Conservation (phyloP, 1,140 invertebrate genomes). For the Tachypleus tridentatus region DNA sequence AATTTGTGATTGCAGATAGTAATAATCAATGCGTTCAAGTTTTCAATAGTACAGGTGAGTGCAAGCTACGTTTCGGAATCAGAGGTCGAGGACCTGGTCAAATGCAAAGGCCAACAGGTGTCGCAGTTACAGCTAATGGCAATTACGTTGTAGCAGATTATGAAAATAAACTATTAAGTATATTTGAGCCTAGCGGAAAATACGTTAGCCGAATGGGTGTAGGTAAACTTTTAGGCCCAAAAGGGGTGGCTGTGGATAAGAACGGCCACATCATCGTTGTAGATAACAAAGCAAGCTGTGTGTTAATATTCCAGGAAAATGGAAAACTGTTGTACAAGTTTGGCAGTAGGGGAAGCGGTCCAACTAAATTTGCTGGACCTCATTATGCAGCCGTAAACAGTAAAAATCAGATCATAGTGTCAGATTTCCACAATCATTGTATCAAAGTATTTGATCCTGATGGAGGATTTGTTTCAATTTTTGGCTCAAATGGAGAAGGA, state of each 20-base stretch:
- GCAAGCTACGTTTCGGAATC: constrained; percentile 14
- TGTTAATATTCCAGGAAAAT: constrained; percentile 43
- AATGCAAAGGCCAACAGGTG: constrained; percentile 39
- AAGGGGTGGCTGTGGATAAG: constrained; percentile 70
- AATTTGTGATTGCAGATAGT: constrained; percentile 43
- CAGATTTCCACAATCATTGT: constrained; percentile 79
- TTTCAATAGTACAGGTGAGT: constrained; percentile 30
- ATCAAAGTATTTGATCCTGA: constrained; percentile 45
- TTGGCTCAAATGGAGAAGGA: constrained; percentile 38
- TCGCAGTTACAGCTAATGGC: constrained; percentile 39
- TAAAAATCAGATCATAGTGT: constrained; percentile 47
- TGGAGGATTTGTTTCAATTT: constrained; percentile 38
- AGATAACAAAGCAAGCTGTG: constrained; percentile 44
- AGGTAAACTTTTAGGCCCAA: constrained; percentile 40
- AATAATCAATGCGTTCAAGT: constrained; percentile 46
- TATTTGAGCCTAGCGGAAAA: constrained; percentile 42
- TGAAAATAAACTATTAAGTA: constrained; percentile 46
- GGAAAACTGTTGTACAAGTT: constrained; percentile 30
- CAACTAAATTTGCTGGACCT: constrained; percentile 45
- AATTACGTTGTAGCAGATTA: constrained; percentile 47
- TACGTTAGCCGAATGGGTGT: constrained; percentile 43
- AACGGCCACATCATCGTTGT: constrained; percentile 71
- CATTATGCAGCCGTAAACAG: constrained; percentile 45
- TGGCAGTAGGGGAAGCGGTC: constrained; percentile 31
- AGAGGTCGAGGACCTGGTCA: constrained; percentile 13